These are phyloP conservation scores for Hoplostethus atlanticus DNA, from an alignment of 2,797 vertebrate genomes.

Conservation along the genomic window DNA sequence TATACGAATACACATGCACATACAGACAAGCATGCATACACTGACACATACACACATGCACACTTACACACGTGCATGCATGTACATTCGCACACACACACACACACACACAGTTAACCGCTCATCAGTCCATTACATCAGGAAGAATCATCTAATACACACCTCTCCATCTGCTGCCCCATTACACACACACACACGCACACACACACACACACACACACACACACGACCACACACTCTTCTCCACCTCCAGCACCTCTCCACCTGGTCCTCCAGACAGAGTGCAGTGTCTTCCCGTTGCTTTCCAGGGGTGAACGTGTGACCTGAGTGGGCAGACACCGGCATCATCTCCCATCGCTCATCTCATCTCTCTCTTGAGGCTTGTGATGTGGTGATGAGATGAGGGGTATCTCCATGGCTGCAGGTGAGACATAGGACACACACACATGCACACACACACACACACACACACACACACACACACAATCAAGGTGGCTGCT, in stretches of 20 bases:
- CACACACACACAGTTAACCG: constrained; percentile 38
- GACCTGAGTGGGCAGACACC: constrained; percentile 46
- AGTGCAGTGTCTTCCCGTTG: neutral
- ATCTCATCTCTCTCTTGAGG: constrained; percentile 55
- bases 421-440: constrained; percentile 31
- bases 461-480: neutral
- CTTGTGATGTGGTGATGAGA: constrained; percentile 48
- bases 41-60: neutral
- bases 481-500: constrained; percentile 48
- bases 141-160: constrained; percentile 49
- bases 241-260: constrained; percentile 27
- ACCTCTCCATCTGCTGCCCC: constrained; percentile 38
- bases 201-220: neutral
- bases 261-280: constrained; percentile 46
- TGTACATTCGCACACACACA: neutral
- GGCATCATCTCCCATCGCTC: constrained; percentile 33
- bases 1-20: constrained; percentile 14
- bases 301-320: constrained; percentile 46
- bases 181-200: neutral
- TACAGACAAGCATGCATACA: constrained; percentile 12
- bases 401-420: constrained; percentile 39
- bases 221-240: constrained; percentile 10
- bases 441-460: constrained; percentile 1
- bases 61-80: constrained; percentile 5
- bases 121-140: constrained; percentile 63